Conservation (phyloP, 1,140 invertebrate species). For the Sycobia sp. region DNA sequence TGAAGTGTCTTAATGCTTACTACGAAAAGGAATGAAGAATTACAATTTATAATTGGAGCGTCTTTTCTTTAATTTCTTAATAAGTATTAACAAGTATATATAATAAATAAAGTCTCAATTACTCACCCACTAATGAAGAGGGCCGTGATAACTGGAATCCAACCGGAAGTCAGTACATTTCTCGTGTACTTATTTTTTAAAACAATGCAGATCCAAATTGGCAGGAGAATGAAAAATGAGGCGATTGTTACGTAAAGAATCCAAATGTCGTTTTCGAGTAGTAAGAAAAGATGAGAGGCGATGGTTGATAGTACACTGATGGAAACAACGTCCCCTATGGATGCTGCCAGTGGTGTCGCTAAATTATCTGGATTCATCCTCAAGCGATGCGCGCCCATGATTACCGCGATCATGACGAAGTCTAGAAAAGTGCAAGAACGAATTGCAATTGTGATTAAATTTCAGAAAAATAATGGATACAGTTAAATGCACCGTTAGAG, state of each 20-base stretch:
- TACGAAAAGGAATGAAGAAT: too few relatives aligned
- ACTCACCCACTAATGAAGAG: constrained; percentile 85
- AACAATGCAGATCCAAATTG: constrained; percentile 79
- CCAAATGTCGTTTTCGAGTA: constrained; percentile 67
- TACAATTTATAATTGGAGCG: too few relatives aligned
- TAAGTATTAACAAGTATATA: not conserved
- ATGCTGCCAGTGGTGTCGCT: constrained; percentile 94
- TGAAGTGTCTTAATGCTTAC: too few relatives aligned
- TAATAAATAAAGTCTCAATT: not conserved
- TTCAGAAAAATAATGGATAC: not conserved
- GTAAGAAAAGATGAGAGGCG: constrained; percentile 71
- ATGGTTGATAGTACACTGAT: constrained; percentile 80
- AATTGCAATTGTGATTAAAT: not conserved
- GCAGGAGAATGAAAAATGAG: constrained; percentile 74
- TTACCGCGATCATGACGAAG: constrained; percentile 85
- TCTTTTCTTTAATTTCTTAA: too few relatives aligned
- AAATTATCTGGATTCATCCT: constrained; percentile 96
- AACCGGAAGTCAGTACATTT: constrained; percentile 79
- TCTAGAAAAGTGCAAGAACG: constrained; percentile 67
- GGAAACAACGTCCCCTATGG: constrained; percentile 91
- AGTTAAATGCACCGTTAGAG: not conserved
- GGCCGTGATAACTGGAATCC: constrained; percentile 84
- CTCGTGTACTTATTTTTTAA: constrained; percentile 79
- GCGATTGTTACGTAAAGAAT: constrained; percentile 69
- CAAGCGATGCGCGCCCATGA: constrained; percentile 76